phyloP scores from a whole-genome alignment of 2,113 vertebrate species.

The Cichladusa arquata region DNA sequence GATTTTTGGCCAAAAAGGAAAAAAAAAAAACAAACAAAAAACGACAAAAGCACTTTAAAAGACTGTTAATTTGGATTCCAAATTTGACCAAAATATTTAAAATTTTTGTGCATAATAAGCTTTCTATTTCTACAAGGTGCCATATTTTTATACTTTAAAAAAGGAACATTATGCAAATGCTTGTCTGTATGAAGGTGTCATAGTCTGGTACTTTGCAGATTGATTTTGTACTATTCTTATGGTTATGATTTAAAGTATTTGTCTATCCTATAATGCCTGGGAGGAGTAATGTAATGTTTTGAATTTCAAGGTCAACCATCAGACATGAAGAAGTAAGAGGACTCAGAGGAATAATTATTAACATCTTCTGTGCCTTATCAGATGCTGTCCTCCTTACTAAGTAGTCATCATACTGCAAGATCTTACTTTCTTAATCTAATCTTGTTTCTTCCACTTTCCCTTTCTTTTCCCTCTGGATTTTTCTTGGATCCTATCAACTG shows the following conservation, averaged over 20 bases:
- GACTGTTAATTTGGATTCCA: background rate
- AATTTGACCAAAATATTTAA: background rate
- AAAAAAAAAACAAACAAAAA: background rate
- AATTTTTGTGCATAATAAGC: background rate
- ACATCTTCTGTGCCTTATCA: background rate
- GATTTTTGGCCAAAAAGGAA: background rate
- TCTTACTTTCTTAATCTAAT: background rate
- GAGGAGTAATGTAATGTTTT: background rate
- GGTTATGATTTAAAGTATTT: background rate
- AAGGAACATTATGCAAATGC: background rate
- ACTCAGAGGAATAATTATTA: background rate
- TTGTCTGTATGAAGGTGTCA: background rate
- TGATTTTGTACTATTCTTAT: background rate
- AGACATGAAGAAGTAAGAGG: background rate
- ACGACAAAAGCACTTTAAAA: background rate
- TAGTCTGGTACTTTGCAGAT: background rate
- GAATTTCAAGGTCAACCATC: background rate
- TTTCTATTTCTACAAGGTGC: background rate
- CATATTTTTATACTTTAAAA: background rate
- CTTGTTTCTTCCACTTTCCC: background rate
- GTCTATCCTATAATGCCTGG: background rate
- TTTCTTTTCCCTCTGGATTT: background rate
- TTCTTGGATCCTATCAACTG: background rate
- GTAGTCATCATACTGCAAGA: background rate
- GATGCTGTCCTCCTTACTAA: background rate